phyloP scores from a whole-genome alignment of 1,140 invertebrate species.

The Lysiphlebus fabarum region DNA sequence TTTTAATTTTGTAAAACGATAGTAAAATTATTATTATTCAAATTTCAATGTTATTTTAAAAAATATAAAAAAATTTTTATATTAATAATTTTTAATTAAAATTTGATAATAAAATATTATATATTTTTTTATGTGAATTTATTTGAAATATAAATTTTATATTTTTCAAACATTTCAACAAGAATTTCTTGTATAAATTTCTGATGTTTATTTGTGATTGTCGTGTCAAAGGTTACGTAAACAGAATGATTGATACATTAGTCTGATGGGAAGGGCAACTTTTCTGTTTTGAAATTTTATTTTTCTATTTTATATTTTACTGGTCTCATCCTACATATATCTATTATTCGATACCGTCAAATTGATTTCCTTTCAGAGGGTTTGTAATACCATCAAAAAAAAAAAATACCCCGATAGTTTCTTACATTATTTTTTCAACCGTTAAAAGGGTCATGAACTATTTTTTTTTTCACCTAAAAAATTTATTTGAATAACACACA shows the following conservation, averaged over 20 bases:
- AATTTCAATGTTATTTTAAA: too few relatives aligned
- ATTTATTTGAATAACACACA: too few relatives aligned
- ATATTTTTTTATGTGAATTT: too few relatives aligned
- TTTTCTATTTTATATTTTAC: not conserved
- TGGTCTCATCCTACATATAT: slow-evolving; percentile 12
- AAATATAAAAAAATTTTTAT: too few relatives aligned
- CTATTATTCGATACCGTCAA: slow-evolving; percentile 26
- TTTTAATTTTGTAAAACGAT: too few relatives aligned
- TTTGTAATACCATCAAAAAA: slow-evolving; percentile 1
- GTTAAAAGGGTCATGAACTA: slow-evolving; percentile 8
- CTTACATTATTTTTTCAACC: not conserved
- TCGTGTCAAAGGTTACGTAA: slow-evolving; percentile 32
- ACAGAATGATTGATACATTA: slow-evolving; percentile 40
- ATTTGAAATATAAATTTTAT: too few relatives aligned
- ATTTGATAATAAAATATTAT: too few relatives aligned
- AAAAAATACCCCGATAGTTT: slow-evolving; percentile 14
- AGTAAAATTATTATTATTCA: too few relatives aligned
- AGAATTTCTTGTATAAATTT: not conserved
- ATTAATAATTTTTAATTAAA: too few relatives aligned
- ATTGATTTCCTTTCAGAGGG: slow-evolving; percentile 29
- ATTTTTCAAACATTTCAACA: too few relatives aligned
- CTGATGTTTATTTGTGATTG: slow-evolving; percentile 12
- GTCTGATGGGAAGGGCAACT: slow-evolving; percentile 13
- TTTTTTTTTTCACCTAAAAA: not conserved
- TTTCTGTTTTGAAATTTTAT: slow-evolving; percentile 1